Percentiles rank a stretch among this genome's conserved stretches.
Evolutionary conservation across 2,113 vertebrate genomes (phyloP).

Genomic region (Pavo muticus): DNA sequence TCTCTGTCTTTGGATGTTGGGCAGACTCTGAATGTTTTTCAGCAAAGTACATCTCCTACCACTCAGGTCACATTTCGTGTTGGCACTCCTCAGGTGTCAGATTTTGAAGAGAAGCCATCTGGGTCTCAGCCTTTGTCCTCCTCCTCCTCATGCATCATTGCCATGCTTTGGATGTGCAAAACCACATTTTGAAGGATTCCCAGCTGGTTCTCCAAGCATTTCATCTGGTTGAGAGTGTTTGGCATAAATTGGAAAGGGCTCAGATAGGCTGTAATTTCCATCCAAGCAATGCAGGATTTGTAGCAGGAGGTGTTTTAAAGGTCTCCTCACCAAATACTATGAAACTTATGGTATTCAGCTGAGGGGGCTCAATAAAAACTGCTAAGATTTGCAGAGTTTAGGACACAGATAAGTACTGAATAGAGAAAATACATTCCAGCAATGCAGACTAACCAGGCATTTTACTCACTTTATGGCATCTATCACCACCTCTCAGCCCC

Average conservation of each 20-base stretch:
- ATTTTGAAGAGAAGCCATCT: not conserved
- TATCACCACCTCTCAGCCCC: rapidly evolving
- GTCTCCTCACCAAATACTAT: not conserved
- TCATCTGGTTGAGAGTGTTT: not conserved
- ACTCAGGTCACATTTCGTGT: not conserved
- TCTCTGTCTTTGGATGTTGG: not conserved
- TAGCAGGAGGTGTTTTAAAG: not conserved
- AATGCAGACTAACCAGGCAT: not conserved
- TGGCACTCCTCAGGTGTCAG: not conserved
- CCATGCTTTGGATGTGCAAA: not conserved
- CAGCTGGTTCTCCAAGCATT: not conserved
- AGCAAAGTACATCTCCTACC: not conserved
- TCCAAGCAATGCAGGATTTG: rapidly evolving
- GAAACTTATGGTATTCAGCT: not conserved
- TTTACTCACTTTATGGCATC: not conserved
- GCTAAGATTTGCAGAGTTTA: not conserved
- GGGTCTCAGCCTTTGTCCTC: not conserved
- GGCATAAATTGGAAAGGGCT: not conserved
- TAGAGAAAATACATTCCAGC: not conserved
- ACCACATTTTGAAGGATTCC: not conserved
- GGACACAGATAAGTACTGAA: not conserved
- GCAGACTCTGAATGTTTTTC: not conserved
- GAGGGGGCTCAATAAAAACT: not conserved
- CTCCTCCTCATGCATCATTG: not conserved
- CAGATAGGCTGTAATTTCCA: not conserved